Conservation (phyloP, 2,113 vertebrate genomes). For the Uria lomvia region DNA sequence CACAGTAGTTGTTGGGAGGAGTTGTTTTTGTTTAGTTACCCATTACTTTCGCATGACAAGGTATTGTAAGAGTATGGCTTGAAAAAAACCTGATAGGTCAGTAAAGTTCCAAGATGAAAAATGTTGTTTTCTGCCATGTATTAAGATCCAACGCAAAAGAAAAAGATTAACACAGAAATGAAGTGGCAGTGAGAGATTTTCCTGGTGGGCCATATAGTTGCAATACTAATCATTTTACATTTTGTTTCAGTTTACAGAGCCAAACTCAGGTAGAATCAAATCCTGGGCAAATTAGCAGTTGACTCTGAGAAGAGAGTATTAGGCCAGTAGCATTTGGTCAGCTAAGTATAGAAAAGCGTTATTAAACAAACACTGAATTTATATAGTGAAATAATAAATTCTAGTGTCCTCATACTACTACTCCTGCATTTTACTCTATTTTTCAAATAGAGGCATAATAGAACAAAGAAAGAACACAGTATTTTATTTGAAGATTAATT, state of each 20-base stretch:
- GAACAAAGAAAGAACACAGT: neutral
- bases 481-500: neutral
- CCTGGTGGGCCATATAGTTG: neutral
- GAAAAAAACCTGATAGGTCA: neutral
- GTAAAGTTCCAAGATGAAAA: neutral
- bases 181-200: neutral
- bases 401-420: neutral
- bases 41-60: neutral
- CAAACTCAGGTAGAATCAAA: neutral
- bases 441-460: neutral
- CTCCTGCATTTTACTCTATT: neutral
- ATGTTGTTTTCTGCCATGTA: neutral
- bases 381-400: neutral
- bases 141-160: neutral
- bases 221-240: neutral
- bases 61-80: neutral
- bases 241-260: neutral
- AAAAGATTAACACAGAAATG: neutral
- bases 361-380: neutral
- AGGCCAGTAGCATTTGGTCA: neutral
- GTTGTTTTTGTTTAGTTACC: neutral
- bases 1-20: neutral
- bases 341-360: neutral
- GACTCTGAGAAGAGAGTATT: accelerated
- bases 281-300: neutral